These are phyloP conservation scores for Apostichopus japonicus DNA, from an alignment of 35 echinoderm and acorn worm genomes.

Conservation along the genomic window DNA sequence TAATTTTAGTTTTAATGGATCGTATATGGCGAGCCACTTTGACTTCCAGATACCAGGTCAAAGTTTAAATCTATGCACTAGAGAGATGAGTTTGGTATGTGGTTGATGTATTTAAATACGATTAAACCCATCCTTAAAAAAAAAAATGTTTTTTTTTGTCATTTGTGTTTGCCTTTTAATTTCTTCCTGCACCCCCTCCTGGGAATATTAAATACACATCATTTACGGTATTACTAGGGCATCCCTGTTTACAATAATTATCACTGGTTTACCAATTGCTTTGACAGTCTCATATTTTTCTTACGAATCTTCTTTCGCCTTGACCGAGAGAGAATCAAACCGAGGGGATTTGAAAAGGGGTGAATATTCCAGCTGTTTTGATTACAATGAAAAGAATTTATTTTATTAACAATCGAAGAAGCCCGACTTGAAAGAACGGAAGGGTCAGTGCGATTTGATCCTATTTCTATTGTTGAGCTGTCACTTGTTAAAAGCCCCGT, in stretches of 20 bases:
- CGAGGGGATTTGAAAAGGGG: conserved; percentile 18
- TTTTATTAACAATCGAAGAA: conserved; percentile 45
- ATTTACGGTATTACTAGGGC: background rate
- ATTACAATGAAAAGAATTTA: conserved; percentile 41
- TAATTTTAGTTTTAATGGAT: no score
- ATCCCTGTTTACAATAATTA: background rate
- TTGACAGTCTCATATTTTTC: background rate
- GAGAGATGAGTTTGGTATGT: no score
- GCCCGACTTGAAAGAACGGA: background rate
- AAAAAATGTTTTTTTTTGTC: background rate
- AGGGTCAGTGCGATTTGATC: conserved; percentile 19
- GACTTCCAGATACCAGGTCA: no score
- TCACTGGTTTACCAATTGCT: background rate
- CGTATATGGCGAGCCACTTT: no score
- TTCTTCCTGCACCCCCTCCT: background rate
- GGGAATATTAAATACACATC: background rate
- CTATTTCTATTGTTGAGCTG: background rate
- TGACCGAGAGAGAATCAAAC: conserved; percentile 13
- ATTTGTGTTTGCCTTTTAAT: background rate
- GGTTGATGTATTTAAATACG: no score
- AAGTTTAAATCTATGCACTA: no score
- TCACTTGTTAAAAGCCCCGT: background rate
- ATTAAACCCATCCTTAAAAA: background rate
- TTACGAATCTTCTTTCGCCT: background rate
- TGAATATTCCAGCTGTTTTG: conserved; percentile 20